These are phyloP conservation scores for Tetranychus cinnabarinus DNA, from an alignment of 1,140 invertebrate genomes.

Conservation along the genomic window DNA sequence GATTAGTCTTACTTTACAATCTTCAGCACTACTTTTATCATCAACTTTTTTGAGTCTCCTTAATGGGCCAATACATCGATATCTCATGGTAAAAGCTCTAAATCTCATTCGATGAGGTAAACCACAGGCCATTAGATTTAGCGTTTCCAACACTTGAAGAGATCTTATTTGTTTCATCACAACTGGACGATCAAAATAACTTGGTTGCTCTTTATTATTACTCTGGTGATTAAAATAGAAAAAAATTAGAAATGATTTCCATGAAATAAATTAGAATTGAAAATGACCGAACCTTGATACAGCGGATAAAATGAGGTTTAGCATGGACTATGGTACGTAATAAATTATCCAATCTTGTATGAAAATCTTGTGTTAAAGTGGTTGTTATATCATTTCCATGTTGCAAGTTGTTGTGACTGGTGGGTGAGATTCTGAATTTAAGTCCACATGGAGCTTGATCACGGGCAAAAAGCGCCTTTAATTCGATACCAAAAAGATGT, in stretches of 20 bases:
- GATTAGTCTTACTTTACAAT: conserved; percentile 26
- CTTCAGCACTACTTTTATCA: conserved; percentile 49
- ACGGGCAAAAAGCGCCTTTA: conserved; percentile 57
- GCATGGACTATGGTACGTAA: conserved; percentile 71
- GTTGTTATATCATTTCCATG: conserved; percentile 69
- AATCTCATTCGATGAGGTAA: conserved; percentile 84
- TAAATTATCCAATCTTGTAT: conserved; percentile 71
- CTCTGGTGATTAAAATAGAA: conserved; percentile 21
- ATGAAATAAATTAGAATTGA: not conserved
- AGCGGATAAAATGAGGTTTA: conserved; percentile 74
- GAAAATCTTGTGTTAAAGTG: conserved; percentile 79
- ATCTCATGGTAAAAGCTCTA: conserved; percentile 69
- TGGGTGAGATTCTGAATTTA: conserved; percentile 70
- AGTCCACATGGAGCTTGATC: conserved; percentile 56
- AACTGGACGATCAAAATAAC: conserved; percentile 48
- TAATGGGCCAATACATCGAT: conserved; percentile 53
- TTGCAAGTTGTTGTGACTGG: conserved; percentile 56
- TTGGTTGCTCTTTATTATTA: conserved; percentile 45
- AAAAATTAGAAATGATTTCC: not conserved
- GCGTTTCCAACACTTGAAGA: conserved; percentile 75
- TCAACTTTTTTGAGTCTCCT: conserved; percentile 43
- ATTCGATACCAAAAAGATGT: conserved; percentile 70
- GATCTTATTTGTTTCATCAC: conserved; percentile 66
- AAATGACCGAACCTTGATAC: conserved; percentile 33
- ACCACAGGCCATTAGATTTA: conserved; percentile 65